Conservation (phyloP, 2,888 invertebrate genomes). For the Drosophila subsilvestris region DNA sequence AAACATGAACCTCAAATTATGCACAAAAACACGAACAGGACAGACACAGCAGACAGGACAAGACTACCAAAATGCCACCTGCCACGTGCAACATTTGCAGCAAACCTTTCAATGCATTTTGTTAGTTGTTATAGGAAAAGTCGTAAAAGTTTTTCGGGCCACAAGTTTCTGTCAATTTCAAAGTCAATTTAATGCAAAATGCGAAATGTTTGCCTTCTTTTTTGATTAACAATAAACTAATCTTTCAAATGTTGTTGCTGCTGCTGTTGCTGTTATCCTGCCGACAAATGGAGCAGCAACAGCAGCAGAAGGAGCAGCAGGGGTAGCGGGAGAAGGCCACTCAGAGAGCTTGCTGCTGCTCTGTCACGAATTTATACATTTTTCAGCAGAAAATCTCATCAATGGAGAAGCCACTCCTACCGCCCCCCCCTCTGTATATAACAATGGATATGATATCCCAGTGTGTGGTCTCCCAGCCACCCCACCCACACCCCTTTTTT, state of each 20-base stretch:
- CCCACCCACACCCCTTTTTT: slow-evolving; percentile 14
- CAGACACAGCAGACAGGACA: background rate
- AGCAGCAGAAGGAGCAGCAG: background rate
- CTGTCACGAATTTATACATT: slow-evolving; percentile 31
- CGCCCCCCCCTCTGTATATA: background rate
- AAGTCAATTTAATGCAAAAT: slow-evolving; percentile 77
- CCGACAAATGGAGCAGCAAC: slow-evolving; percentile 23
- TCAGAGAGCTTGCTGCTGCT: slow-evolving; percentile 9
- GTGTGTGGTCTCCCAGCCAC: slow-evolving; percentile 57
- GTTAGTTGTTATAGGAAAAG: slow-evolving; percentile 24
- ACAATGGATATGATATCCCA: slow-evolving; percentile 35
- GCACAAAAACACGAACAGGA: slow-evolving; percentile 43
- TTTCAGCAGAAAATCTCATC: slow-evolving; percentile 35
- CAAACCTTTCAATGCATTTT: slow-evolving; percentile 41
- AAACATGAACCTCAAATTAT: slow-evolving; percentile 54
- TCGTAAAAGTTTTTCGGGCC: slow-evolving; percentile 41
- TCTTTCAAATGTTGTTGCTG: slow-evolving; percentile 54
- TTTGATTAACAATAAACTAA: slow-evolving; percentile 81
- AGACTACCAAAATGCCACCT: background rate
- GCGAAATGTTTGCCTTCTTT: slow-evolving; percentile 60
- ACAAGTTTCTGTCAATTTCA: slow-evolving; percentile 66
- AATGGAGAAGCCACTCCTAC: slow-evolving; percentile 6
- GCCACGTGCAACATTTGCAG: background rate
- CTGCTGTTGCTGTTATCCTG: slow-evolving; percentile 23
- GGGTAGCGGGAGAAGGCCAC: background rate